Evolutionary conservation across 2,113 vertebrate genomes (phyloP), one percentile per base, ranked within the genome.

Genomic region (Silurus asotus): DNA sequence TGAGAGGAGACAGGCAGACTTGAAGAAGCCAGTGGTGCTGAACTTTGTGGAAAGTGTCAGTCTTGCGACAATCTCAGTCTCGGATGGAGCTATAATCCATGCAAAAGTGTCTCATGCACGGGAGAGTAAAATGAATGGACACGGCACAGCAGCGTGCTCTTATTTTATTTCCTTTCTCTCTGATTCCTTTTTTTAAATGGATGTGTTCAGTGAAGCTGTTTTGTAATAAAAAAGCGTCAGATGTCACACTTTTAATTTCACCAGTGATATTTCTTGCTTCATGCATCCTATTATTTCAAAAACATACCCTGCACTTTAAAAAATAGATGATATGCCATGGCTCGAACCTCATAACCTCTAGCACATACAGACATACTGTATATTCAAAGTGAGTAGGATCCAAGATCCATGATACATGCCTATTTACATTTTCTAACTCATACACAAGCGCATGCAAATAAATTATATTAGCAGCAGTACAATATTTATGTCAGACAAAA

Each of bases 31-130:
- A 84, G 88, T 61, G 77, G 78, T 67, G 84, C 74, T 88, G 89
- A 91, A 88, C 48, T 88, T 85, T 87, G 76, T 81, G 76, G 87
- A 87, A 88, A 88, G 87, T 88, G 86, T 82, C 87, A 87, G 28
- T 62, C 51, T 79, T 20, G 78, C 70, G 81, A 81, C 69, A 80
- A 67, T 88, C 79, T 85, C 64, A 37, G 87, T 86, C 87, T 82
- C 84, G 75, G 83, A 83, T 83, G 76, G 83, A 72, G 75, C 45
- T 85, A 83, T 85, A 89, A 89, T 88, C 84, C 87, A 77, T 69
- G 79, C 70, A 87, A 85, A 81, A 75, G 64, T 83, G 81, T 56
- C 82, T 90, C 87, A 70, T 82, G 82, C 83, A 85, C 49, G 17
- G 37, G 5, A 72, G 84, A 82, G 85, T 84, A 84, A 87, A 88